phyloP scores from a whole-genome alignment of 1,140 invertebrate species.

The Eumaeus atala region DNA sequence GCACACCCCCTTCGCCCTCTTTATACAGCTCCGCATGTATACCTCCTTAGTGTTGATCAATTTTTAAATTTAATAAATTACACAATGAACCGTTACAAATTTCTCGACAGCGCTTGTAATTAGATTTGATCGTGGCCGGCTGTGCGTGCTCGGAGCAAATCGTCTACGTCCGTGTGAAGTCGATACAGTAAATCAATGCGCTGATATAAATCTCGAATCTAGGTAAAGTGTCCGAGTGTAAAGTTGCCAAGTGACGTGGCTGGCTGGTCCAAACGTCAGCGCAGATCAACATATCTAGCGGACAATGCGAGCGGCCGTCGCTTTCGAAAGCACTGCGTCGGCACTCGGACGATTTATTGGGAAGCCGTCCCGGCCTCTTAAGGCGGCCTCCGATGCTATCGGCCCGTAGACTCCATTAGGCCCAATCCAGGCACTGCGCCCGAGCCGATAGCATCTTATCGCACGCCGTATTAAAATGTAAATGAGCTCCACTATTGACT shows the following conservation, averaged over 20 bases:
- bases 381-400: constrained; percentile 22
- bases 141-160: too few species aligned
- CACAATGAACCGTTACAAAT: too few species aligned
- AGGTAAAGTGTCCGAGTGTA: too few species aligned
- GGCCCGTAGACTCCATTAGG: constrained; percentile 18
- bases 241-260: too few species aligned
- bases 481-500: constrained; percentile 19
- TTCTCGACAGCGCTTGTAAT: too few species aligned
- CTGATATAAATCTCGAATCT: too few species aligned
- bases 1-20: neutral
- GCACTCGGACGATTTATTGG: constrained; percentile 19
- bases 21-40: neutral
- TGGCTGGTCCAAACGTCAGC: too few species aligned
- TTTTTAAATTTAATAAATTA: constrained; percentile 6
- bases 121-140: too few species aligned
- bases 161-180: too few species aligned
- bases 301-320: constrained; percentile 14
- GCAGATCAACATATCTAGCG: too few species aligned
- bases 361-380: constrained; percentile 18
- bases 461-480: constrained; percentile 27
- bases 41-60: neutral
- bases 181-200: too few species aligned
- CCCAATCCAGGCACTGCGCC: constrained; percentile 16
- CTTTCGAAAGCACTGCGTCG: constrained; percentile 15
- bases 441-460: constrained; percentile 22